phyloP scores from a whole-genome alignment of 1,140 invertebrate genomes.

The Conopomorpha cramerella region DNA sequence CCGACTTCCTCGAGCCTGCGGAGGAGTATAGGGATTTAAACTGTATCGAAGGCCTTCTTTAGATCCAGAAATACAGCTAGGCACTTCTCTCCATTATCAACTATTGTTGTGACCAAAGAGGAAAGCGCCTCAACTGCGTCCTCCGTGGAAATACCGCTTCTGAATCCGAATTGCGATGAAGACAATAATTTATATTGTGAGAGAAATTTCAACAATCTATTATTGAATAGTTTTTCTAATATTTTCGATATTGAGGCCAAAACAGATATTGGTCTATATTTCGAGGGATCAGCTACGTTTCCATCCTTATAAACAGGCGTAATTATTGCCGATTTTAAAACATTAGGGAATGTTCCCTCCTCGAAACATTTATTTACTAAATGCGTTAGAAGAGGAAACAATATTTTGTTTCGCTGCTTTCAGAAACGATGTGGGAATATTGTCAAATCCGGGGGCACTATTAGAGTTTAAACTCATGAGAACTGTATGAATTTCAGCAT shows the following conservation, averaged over 20 bases:
- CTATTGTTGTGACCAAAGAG: background rate
- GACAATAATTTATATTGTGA: background rate
- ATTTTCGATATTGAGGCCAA: slow-evolving; percentile 1
- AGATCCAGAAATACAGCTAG: slow-evolving; percentile 1
- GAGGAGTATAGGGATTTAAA: slow-evolving; percentile 1
- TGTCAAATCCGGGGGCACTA: slow-evolving; percentile 3
- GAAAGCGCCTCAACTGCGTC: background rate
- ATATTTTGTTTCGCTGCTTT: background rate
- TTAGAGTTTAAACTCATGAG: slow-evolving; percentile 1
- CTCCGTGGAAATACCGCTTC: background rate
- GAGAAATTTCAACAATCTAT: background rate
- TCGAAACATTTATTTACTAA: background rate
- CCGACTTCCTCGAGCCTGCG: slow-evolving; percentile 1
- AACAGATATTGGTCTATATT: slow-evolving; percentile 1
- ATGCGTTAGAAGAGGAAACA: background rate
- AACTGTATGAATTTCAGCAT: background rate
- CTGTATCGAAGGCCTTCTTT: slow-evolving; percentile 3
- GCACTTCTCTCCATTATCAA: slow-evolving; percentile 1
- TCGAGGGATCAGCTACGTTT: background rate
- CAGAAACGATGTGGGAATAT: slow-evolving; percentile 2
- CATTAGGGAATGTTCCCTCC: background rate
- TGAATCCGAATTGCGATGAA: background rate
- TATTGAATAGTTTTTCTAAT: slow-evolving; percentile 3
- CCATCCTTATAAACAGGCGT: background rate
- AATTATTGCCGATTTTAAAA: background rate